These are phyloP conservation scores for Euthynnus affinis DNA, from an alignment of 2,797 vertebrate species.

Conservation along the genomic window DNA sequence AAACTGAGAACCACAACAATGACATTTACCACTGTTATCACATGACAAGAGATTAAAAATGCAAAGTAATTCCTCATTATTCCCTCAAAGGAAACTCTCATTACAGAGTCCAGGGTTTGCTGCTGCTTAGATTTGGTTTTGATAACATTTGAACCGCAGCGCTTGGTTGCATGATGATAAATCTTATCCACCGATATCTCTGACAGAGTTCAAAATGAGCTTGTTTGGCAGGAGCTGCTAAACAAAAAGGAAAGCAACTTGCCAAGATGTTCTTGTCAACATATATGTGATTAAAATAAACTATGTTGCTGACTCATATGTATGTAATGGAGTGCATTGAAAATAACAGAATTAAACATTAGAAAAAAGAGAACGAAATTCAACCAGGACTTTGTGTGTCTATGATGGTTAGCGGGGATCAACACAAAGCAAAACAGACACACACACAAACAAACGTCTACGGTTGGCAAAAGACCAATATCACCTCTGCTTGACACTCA, in stretches of 20 bases:
- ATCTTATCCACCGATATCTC: neutral
- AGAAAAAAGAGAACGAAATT: neutral
- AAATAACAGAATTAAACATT: neutral
- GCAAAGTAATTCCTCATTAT: neutral
- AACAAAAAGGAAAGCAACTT: neutral
- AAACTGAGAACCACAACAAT: neutral
- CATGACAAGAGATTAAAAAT: neutral
- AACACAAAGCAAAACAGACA: slow-evolving; percentile 3
- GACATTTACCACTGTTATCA: neutral
- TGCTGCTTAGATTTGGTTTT: neutral
- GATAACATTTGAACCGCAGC: neutral
- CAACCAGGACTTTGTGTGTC: neutral
- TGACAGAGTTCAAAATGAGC: neutral
- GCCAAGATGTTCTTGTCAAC: neutral
- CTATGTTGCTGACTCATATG: too few species aligned
- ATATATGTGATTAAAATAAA: neutral
- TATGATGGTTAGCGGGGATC: neutral
- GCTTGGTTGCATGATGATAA: neutral
- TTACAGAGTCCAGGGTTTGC: neutral
- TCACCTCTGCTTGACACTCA: neutral
- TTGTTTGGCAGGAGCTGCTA: neutral
- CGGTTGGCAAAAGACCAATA: neutral
- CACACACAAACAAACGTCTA: neutral
- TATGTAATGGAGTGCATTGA: neutral
- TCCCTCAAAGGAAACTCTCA: neutral